Evolutionary conservation across 2,113 vertebrate genomes (phyloP).

Genomic region (Ginglymostoma cirratum): DNA sequence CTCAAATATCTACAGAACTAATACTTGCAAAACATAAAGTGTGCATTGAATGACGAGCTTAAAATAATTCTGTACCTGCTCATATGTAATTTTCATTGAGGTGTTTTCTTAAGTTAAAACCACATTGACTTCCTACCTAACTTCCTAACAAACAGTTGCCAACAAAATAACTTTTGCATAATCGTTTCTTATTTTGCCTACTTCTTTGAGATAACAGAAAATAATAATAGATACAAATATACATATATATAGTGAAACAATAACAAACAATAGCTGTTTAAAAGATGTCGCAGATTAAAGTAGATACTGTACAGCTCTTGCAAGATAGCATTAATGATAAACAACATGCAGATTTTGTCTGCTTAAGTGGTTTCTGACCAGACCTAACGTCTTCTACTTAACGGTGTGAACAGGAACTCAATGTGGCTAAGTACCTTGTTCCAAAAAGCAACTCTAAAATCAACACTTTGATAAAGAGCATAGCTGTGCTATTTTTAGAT

Average conservation of each 20-base stretch:
- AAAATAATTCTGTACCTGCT: neutral
- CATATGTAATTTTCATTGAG: neutral
- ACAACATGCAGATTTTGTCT: neutral
- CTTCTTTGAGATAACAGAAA: neutral
- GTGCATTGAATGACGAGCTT: neutral
- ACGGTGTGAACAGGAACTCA: neutral
- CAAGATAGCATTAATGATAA: neutral
- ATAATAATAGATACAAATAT: neutral
- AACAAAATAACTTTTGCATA: neutral
- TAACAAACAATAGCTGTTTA: neutral
- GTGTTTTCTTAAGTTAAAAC: slow-evolving; percentile 9
- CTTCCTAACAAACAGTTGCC: neutral
- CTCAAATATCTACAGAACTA: neutral
- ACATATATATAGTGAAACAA: no score
- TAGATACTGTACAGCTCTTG: neutral
- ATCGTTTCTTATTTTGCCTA: neutral
- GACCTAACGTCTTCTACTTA: neutral
- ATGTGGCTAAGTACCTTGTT: neutral
- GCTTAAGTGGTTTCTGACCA: neutral
- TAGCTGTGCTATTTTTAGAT: neutral
- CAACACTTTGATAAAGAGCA: neutral
- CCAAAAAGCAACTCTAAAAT: neutral
- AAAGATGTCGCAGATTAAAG: neutral
- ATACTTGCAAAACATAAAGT: neutral
- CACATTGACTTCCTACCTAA: neutral